Base-by-base conservation (phyloP, 2,113 vertebrate species). In the Larimichthys crocea region DNA sequence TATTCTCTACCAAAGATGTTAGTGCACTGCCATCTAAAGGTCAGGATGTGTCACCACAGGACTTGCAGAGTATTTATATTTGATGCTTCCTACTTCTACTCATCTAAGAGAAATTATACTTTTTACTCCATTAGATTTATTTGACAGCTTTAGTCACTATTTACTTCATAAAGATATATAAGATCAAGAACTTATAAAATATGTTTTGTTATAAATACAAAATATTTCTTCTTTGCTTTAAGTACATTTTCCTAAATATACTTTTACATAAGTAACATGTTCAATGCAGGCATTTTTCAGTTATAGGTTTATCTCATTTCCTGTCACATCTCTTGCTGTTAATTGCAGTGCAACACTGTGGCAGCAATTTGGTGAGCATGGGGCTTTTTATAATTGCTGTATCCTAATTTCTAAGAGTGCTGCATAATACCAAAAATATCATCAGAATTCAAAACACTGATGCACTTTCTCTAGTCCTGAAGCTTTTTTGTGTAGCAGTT, bases 1-100 rank as follows among this genome's bases (percentile, higher is more conserved):
- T 26, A 26, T 15, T 5, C 16, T 48, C 10, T 12, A 49, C 5
- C 20, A 82, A 67, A 82, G 2, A 67, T 83, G 46, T 74, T 16
- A 35, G 15, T 60, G 16, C 31, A 44, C 60, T 88, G 88, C 88
- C 90, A 89, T 65, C 90, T 88, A 76, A n/a, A 74, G 88, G 65
- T 40, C 56, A 15, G 0, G 0, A 57, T 31, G 42, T n/a, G 44
- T 78, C 16, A 80, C 26, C 35, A 35, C 87, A 86, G 16, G 24
- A 10, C 50, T 46, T 12, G 12, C 10, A 44, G 42, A 46, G 44
- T 46, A 3, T 46, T 46, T 46, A 3, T 12, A 12, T 46, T 14
- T 46, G 10, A 46, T 46, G 44, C 44, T 14, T 46, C 20, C 10
- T 22, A 1, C 3, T 11, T 55, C 5, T 55, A 55, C 20, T 22